Conservation (phyloP, 64 coral and sea anemone species). For the Pachyseris speciosa region DNA sequence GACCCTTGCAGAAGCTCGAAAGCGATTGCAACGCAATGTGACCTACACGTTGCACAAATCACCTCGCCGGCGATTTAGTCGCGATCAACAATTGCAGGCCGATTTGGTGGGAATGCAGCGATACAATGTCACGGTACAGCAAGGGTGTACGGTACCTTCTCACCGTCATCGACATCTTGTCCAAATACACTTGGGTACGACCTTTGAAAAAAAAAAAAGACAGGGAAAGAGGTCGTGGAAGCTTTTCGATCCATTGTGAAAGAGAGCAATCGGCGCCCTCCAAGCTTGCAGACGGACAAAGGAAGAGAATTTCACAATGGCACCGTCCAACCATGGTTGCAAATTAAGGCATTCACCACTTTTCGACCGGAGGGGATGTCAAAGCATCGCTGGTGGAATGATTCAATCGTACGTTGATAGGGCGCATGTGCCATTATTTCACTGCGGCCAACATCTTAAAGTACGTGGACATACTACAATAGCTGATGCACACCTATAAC, state of each 20-base stretch:
- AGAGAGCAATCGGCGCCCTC: neutral
- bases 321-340: neutral
- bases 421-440: slow-evolving; percentile 25
- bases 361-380: too few relatives aligned
- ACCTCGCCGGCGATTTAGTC: neutral
- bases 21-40: neutral
- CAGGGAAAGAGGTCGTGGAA: neutral
- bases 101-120: slow-evolving; percentile 34
- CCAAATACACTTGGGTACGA: slow-evolving; percentile 10
- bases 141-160: slow-evolving; percentile 28
- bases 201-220: slow-evolving; percentile 57
- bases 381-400: too few relatives aligned
- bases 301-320: slow-evolving; percentile 57
- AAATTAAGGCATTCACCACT: too few relatives aligned
- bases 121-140: neutral
- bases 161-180: slow-evolving; percentile 45
- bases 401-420: too few relatives aligned
- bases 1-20: neutral
- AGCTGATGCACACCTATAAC: slow-evolving; percentile 1
- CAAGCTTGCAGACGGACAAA: neutral
- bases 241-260: slow-evolving; percentile 13
- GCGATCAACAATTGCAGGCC: slow-evolving; percentile 40
- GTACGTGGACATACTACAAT: neutral
- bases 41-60: slow-evolving; percentile 56
- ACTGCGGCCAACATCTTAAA: neutral